These are phyloP conservation scores for Drosophila bipectinata DNA, from an alignment of 1,140 invertebrate species.

Conservation along the genomic window DNA sequence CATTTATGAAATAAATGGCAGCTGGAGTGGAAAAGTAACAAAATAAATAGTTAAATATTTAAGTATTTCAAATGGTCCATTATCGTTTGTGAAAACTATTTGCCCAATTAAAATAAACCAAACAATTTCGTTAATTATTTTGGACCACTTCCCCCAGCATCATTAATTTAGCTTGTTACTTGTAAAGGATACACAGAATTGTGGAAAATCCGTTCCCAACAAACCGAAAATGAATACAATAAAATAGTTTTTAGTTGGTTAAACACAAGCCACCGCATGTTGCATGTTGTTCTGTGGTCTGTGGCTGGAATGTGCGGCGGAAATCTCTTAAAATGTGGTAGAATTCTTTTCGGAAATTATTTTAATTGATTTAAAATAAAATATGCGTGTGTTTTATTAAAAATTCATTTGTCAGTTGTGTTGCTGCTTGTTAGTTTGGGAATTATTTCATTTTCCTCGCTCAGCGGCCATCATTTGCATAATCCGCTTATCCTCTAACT, in stretches of 20 bases:
- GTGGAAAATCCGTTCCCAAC: conserved; percentile 20
- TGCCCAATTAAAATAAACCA: conserved; percentile 37
- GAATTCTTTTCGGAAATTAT: conserved; percentile 33
- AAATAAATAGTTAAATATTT: conserved; percentile 1
- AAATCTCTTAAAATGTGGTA: conserved; percentile 19
- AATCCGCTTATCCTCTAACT: conserved; percentile 70
- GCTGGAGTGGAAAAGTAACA: not conserved
- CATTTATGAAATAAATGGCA: conserved; percentile 4
- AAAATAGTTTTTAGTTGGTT: conserved; percentile 62
- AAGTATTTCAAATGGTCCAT: not conserved
- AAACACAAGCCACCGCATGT: conserved; percentile 48
- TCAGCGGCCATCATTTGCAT: conserved; percentile 51
- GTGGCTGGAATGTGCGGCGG: conserved; percentile 18
- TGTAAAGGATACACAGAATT: not conserved
- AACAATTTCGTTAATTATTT: conserved; percentile 29
- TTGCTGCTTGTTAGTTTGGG: conserved; percentile 6
- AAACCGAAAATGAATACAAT: conserved; percentile 36
- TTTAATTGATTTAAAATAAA: conserved; percentile 70
- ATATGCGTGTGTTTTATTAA: conserved; percentile 59
- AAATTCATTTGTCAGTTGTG: conserved; percentile 55
- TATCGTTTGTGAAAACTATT: conserved; percentile 7
- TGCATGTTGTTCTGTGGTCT: conserved; percentile 13
- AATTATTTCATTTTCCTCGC: conserved; percentile 29
- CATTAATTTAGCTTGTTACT: conserved; percentile 7
- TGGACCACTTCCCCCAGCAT: not conserved